phyloP scores from a whole-genome alignment of 2,888 invertebrate species.

The Pasiphila rectangulata region DNA sequence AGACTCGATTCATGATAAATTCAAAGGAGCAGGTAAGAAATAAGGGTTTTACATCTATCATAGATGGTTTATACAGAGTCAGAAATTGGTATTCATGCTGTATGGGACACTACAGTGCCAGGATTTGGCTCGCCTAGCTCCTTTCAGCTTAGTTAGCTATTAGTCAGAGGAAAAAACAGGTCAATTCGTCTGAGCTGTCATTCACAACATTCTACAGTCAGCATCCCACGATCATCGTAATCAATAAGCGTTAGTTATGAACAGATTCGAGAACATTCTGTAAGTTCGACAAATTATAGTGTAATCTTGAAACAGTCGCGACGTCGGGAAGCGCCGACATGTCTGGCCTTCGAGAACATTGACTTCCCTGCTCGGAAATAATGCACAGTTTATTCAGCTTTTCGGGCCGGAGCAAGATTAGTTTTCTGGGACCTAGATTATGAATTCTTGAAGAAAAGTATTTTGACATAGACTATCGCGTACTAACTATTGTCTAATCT shows the following conservation, averaged over 20 bases:
- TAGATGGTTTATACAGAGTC: no score
- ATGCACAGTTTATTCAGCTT: slow-evolving; percentile 29
- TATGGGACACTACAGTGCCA: no score
- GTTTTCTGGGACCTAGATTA: slow-evolving; percentile 12
- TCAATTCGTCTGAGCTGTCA: no score
- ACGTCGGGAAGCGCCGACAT: slow-evolving; percentile 56
- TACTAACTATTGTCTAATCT: not conserved
- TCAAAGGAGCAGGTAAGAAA: no score
- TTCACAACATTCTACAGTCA: no score
- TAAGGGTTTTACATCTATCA: no score
- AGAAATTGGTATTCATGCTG: no score
- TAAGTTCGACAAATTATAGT: slow-evolving; percentile 59
- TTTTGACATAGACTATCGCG: not conserved
- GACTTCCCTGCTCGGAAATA: slow-evolving; percentile 55
- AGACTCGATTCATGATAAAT: slow-evolving; percentile 1
- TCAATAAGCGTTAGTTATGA: slow-evolving; percentile 32
- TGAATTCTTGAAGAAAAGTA: not conserved
- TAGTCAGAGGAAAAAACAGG: no score
- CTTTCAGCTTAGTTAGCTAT: no score
- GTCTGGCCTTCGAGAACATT: slow-evolving; percentile 64
- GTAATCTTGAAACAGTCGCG: slow-evolving; percentile 54
- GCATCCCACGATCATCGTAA: no score
- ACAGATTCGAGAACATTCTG: slow-evolving; percentile 58
- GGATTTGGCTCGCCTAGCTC: no score
- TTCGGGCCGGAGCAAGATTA: slow-evolving; percentile 26